These are phyloP conservation scores for Phyto melanocephala DNA, from an alignment of 2,888 invertebrate species.

Conservation along the genomic window DNA sequence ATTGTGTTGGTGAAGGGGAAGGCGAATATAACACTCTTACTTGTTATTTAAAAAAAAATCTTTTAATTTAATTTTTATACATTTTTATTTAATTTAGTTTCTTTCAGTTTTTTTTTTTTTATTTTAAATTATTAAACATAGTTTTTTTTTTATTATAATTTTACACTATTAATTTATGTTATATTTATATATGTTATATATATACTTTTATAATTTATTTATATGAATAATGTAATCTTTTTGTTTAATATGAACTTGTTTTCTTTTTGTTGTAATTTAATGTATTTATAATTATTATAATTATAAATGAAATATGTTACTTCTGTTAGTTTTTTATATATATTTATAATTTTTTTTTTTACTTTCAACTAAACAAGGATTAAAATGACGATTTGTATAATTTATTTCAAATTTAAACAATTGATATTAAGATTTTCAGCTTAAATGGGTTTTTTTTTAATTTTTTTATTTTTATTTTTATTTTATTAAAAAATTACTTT, in stretches of 20 bases:
- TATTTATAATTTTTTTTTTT: neutral
- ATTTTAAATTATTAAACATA: constrained; percentile 37
- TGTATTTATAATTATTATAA: constrained; percentile 63
- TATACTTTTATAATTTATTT: constrained; percentile 3
- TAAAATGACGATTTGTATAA: constrained; percentile 11
- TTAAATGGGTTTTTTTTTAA: neutral
- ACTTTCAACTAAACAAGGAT: constrained; percentile 9
- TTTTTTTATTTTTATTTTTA: neutral
- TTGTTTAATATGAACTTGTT: constrained; percentile 38
- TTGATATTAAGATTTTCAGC: constrained; percentile 7
- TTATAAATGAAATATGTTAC: constrained; percentile 53
- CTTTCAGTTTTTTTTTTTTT: constrained; percentile 33
- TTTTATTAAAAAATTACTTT: constrained; percentile 33
- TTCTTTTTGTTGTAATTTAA: constrained; percentile 57
- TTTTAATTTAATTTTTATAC: no score
- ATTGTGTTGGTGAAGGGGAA: no score
- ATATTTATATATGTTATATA: constrained; percentile 46
- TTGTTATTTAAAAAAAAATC: no score
- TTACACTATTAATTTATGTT: constrained; percentile 54
- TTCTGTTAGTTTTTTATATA: constrained; percentile 56
- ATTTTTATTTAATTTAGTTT: constrained; percentile 34
- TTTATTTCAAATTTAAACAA: constrained; percentile 34
- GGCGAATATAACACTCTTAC: no score
- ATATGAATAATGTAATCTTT: constrained; percentile 50
- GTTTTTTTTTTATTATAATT: constrained; percentile 39